Evolutionary conservation across 2,888 invertebrate genomes (phyloP).

Genomic region (Agrochola lychnidis): DNA sequence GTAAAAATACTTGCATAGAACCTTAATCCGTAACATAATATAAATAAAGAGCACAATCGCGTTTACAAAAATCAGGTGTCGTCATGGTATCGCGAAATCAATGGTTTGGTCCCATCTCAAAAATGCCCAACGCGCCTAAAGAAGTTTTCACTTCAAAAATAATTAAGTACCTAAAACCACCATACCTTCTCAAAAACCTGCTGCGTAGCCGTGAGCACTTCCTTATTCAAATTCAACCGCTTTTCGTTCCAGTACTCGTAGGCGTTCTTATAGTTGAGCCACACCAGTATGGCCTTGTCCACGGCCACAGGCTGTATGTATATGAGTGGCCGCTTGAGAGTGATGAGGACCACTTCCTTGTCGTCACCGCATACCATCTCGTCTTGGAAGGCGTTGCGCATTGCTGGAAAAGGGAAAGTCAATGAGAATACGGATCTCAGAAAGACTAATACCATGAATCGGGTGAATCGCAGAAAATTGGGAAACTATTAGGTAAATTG

Average conservation of each 20-base stretch:
- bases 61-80: no score
- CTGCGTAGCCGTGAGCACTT: slow-evolving; percentile 94
- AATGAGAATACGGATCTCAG: background rate
- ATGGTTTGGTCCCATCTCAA: no score
- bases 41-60: no score
- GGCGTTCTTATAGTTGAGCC: slow-evolving; percentile 99
- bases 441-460: background rate
- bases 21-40: no score
- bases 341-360: slow-evolving; percentile 97
- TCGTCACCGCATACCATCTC: slow-evolving; percentile 96
- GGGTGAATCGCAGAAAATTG: background rate
- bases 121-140: no score
- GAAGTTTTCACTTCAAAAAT: no score
- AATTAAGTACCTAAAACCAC: no score
- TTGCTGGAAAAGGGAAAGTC: slow-evolving; percentile 72
- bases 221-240: slow-evolving; percentile 96
- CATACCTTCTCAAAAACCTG: slow-evolving; percentile 90
- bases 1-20: no score
- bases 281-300: slow-evolving; percentile 99
- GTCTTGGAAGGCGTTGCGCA: slow-evolving; percentile 96
- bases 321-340: slow-evolving; percentile 97
- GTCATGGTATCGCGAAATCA: no score
- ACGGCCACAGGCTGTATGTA: slow-evolving; percentile 99
- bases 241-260: slow-evolving; percentile 99
- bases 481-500: no score